Conservation (phyloP, 2,888 invertebrate genomes). For the Apamea epomidion region DNA sequence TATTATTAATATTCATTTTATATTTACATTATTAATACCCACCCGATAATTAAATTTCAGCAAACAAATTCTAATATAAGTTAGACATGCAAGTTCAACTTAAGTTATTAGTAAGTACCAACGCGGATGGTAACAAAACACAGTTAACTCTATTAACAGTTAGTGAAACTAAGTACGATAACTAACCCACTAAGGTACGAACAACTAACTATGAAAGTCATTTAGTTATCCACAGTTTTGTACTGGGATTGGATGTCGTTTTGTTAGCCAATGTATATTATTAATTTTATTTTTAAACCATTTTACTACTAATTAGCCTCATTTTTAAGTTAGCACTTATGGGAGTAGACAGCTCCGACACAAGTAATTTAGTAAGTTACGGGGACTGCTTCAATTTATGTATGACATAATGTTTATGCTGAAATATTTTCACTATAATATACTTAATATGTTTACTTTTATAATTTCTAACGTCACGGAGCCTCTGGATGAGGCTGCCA, state of each 20-base stretch:
- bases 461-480: too few species aligned
- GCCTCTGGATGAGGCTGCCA: too few species aligned
- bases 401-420: too few species aligned
- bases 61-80: constrained; percentile 19
- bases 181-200: constrained; percentile 3
- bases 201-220: constrained; percentile 19
- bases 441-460: too few species aligned
- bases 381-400: too few species aligned
- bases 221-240: constrained; percentile 16
- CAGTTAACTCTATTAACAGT: constrained; percentile 59
- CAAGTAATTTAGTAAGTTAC: too few species aligned
- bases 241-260: not conserved
- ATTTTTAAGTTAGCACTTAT: too few species aligned
- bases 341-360: too few species aligned
- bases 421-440: too few species aligned
- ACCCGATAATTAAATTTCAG: constrained; percentile 23
- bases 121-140: constrained; percentile 45
- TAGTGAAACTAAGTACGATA: constrained; percentile 18
- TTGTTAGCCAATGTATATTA: not conserved
- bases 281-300: too few species aligned
- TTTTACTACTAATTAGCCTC: too few species aligned
- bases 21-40: not conserved
- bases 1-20: too few species aligned
- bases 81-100: constrained; percentile 26
- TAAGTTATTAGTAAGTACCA: constrained; percentile 32